phyloP scores from a whole-genome alignment of 2,113 vertebrate genomes.

The Oncorhynchus nerka region DNA sequence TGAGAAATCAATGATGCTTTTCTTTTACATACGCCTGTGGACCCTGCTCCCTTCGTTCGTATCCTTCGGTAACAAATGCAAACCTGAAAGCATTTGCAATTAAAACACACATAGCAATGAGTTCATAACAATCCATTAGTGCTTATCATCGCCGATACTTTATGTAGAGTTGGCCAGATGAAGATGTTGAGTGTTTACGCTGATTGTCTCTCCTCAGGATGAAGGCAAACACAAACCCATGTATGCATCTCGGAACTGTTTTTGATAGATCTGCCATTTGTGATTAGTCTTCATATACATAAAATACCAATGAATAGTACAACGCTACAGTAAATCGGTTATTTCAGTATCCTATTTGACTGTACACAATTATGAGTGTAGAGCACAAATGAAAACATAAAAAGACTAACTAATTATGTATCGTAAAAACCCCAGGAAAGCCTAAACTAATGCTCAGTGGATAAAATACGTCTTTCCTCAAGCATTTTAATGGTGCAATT shows the following conservation, averaged over 20 bases:
- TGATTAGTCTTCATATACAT: background rate
- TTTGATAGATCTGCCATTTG: background rate
- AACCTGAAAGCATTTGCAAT: background rate
- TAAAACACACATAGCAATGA: background rate
- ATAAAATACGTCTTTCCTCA: slow-evolving; percentile 27
- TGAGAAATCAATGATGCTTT: slow-evolving; percentile 36
- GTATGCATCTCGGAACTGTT: background rate
- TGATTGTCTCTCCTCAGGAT: background rate
- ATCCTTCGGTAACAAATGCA: slow-evolving; percentile 16
- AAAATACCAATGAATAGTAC: background rate
- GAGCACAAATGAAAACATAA: slow-evolving; percentile 23
- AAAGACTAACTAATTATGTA: slow-evolving; percentile 36
- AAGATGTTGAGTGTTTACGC: background rate
- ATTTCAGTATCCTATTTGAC: background rate
- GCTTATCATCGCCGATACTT: background rate
- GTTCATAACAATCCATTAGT: background rate
- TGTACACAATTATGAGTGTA: background rate
- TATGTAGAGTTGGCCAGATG: background rate
- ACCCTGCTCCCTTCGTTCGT: slow-evolving; percentile 24
- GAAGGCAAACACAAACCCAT: background rate
- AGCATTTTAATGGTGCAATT: slow-evolving; percentile 40
- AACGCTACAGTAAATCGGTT: background rate
- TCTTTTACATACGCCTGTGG: slow-evolving; percentile 31
- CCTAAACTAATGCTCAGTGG: slow-evolving; percentile 28
- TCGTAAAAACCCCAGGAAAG: slow-evolving; percentile 40